Conservation (phyloP, 2,888 invertebrate genomes). For the Therioaphis trifolii region DNA sequence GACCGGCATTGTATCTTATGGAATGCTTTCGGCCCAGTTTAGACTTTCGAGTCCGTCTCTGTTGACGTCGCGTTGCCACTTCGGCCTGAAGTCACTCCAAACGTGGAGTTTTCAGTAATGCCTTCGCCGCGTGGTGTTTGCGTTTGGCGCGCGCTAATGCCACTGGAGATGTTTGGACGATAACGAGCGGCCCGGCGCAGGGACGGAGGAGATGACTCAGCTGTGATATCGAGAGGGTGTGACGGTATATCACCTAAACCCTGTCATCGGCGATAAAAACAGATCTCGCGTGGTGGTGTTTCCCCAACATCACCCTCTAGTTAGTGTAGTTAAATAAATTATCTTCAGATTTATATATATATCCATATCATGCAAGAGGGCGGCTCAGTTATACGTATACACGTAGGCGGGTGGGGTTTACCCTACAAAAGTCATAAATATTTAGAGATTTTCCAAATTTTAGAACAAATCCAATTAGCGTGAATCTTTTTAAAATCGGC, state of each 20-base stretch:
- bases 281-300: slow-evolving; percentile 43
- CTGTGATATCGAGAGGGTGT: slow-evolving; percentile 53
- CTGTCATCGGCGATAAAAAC: slow-evolving; percentile 58
- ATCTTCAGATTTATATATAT: slow-evolving; percentile 58
- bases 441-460: not conserved
- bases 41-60: too few relatives aligned
- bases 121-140: not conserved
- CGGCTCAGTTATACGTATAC: slow-evolving; percentile 22
- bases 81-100: not conserved
- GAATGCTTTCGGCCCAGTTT: too few relatives aligned
- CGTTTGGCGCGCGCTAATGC: not conserved
- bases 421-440: slow-evolving; percentile 11
- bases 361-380: slow-evolving; percentile 40
- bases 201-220: slow-evolving; percentile 43
- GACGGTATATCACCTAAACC: slow-evolving; percentile 51
- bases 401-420: not conserved
- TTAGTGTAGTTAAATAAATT: slow-evolving; percentile 56
- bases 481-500: not conserved
- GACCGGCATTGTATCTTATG: too few relatives aligned
- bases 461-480: slow-evolving; percentile 13
- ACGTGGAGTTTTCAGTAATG: not conserved
- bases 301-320: slow-evolving; percentile 42
- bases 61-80: too few relatives aligned
- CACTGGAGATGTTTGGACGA: slow-evolving; percentile 15
- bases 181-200: not conserved